Conservation (phyloP, 2,797 vertebrate genomes). For the Pipistrellus pipistrellus region DNA sequence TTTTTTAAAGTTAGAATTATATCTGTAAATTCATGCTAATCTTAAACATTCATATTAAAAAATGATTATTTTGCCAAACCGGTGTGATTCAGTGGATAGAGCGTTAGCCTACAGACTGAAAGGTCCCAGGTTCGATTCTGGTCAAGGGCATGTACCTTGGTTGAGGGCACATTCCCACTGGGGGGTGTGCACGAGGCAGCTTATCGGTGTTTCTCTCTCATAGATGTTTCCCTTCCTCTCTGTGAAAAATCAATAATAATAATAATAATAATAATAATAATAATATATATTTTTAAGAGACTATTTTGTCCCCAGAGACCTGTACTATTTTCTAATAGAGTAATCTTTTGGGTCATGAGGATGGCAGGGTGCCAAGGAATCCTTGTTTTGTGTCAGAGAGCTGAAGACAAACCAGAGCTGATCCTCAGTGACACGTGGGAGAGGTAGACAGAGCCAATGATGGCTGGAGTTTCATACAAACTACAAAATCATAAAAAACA, state of each 20-base stretch:
- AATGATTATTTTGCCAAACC: not conserved
- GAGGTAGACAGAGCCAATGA: constrained; percentile 61
- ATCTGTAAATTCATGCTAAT: constrained; percentile 24
- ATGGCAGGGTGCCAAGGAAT: not conserved
- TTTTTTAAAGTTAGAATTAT: not conserved
- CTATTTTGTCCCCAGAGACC: constrained; percentile 26
- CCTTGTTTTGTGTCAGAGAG: constrained; percentile 42
- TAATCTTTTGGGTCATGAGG: not conserved
- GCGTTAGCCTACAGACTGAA: too few relatives aligned
- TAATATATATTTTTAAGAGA: too few relatives aligned
- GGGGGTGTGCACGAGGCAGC: too few relatives aligned
- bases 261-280: too few relatives aligned
- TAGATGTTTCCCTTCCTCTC: too few relatives aligned
- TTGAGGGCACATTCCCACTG: too few relatives aligned
- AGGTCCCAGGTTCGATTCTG: too few relatives aligned
- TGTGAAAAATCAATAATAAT: too few relatives aligned
- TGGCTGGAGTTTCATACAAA: constrained; percentile 60
- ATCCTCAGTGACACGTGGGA: constrained; percentile 59
- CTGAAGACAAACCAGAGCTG: constrained; percentile 4
- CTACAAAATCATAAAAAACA: constrained; percentile 84
- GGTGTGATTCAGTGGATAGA: too few relatives aligned
- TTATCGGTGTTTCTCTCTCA: too few relatives aligned
- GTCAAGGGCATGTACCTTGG: too few relatives aligned
- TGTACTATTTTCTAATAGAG: constrained; percentile 15
- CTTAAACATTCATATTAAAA: not conserved